These are phyloP conservation scores for Disparrhopalites patrizii DNA, from an alignment of 2,888 invertebrate species.

Conservation along the genomic window DNA sequence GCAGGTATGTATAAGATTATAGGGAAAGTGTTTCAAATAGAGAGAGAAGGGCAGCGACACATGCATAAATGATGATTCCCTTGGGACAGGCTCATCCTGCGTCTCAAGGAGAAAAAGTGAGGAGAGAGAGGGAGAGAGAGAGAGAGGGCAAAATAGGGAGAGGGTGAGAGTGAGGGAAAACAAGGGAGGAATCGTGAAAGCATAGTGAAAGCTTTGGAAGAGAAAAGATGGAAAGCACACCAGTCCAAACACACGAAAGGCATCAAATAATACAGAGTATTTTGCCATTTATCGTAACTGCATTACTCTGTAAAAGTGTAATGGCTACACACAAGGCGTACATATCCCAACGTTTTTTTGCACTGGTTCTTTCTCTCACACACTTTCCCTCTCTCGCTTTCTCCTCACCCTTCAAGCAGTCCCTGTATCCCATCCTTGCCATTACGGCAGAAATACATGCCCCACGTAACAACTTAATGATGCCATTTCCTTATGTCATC, in stretches of 20 bases:
- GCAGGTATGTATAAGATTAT: slow-evolving; percentile 13
- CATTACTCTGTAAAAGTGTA: too few species aligned
- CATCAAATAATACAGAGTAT: too few species aligned
- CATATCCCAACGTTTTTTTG: neutral
- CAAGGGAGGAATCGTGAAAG: neutral
- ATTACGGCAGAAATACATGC: too few species aligned
- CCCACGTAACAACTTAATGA: too few species aligned
- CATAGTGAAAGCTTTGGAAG: neutral
- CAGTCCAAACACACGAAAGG: too few species aligned
- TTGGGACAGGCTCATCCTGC: slow-evolving; percentile 6
- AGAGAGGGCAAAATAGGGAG: neutral
- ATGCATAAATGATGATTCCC: slow-evolving; percentile 24
- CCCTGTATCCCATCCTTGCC: slow-evolving; percentile 1
- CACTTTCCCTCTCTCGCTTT: neutral
- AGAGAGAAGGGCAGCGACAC: neutral
- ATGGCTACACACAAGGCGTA: too few species aligned
- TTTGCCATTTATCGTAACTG: too few species aligned
- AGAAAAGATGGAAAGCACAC: neutral
- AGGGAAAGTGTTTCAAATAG: neutral
- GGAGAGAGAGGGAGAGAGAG: neutral
- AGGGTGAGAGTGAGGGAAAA: neutral
- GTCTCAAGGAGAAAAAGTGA: neutral
- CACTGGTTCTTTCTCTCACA: neutral
- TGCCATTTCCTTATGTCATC: too few species aligned
- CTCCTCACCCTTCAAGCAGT: neutral